Base-by-base conservation (phyloP, 2,797 vertebrate species). In the Coreius guichenoti region DNA sequence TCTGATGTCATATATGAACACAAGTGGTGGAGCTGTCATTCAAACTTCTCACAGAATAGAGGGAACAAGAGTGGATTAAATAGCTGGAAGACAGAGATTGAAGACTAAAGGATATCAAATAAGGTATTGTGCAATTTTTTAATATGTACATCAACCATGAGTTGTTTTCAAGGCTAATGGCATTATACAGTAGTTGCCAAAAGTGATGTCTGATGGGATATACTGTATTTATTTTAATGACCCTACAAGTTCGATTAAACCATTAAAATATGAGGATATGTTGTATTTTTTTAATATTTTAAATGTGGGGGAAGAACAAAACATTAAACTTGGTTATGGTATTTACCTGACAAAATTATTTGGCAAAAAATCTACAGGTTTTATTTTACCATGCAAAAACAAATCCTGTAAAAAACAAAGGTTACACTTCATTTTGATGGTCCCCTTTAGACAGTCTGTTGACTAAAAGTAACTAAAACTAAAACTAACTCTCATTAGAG, bases 51-150 rank as follows among this genome's bases (percentile, higher is more conserved):
- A 54, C 47, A 31, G 43, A n/a, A 39, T 39, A 84, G 33, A 23
- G 31, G 29, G 21, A 23, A 49, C 43, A 49, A 63, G 54, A 31
- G 36, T 3, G 16, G 65, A 70, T 26, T 69, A 26, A 56, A 68
- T 51, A 63, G n/a, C 58, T 83, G 36, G 69, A 75, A 69, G 19
- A 68, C 36, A 68, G n/a, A 49, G 14, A 74, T 33, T 69, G 23
- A 61, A 43, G 6, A 72, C 39, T 56, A 51, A n/a, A 70, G 21
- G 26, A 3, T 29, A 70, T 70, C 51, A 84, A 56, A 78, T 33
- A 78, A 84, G 83, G 83, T 84, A 84, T 5, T 33, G 83, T 78
- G 19, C 3, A 17, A 6, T 36, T 33, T 33, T 67, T 67, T n/a
- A 14, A 51, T 9, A 45, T 19, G 3, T 26, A 17, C 14, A 51